Evolutionary conservation across 2,797 vertebrate species (phyloP).

Genomic region (Chaunax sp.): DNA sequence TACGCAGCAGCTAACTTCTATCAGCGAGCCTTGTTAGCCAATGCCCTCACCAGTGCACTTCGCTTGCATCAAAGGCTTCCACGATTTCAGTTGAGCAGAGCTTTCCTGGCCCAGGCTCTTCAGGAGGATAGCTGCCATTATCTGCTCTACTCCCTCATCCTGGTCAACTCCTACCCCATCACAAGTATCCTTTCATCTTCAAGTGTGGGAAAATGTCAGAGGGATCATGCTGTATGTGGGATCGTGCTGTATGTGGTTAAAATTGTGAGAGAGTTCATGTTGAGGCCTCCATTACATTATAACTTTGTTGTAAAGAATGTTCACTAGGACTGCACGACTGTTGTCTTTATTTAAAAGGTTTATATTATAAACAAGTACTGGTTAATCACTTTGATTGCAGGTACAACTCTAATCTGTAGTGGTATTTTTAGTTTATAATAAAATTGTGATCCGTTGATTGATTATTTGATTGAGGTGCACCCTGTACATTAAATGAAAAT

Average conservation of each 20-base stretch:
- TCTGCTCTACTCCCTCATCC: conserved; percentile 96
- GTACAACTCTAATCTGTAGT: too few relatives aligned
- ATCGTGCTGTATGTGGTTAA: neutral
- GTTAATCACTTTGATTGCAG: too few relatives aligned
- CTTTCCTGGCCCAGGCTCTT: conserved; percentile 94
- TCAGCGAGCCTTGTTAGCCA: conserved; percentile 96
- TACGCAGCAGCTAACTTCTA: conserved; percentile 97
- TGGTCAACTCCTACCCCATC: conserved; percentile 98
- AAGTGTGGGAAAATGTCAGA: neutral
- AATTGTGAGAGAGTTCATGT: neutral
- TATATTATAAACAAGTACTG: too few relatives aligned
- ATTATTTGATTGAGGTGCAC: too few relatives aligned
- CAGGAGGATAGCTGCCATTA: conserved; percentile 99
- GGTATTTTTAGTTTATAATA: too few relatives aligned
- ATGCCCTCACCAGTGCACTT: conserved; percentile 97
- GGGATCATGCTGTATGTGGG: neutral
- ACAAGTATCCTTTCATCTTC: conserved; percentile 93
- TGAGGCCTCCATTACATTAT: neutral
- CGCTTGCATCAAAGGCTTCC: conserved; percentile 96
- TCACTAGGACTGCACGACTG: neutral
- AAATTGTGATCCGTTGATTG: too few relatives aligned
- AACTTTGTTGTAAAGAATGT: neutral
- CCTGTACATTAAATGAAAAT: too few relatives aligned
- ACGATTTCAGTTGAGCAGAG: conserved; percentile 95
- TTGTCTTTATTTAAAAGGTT: neutral